Base-by-base conservation (phyloP, 37 sponge, comb jelly and placozoan genomes). In the Tethya wilhelma region DNA sequence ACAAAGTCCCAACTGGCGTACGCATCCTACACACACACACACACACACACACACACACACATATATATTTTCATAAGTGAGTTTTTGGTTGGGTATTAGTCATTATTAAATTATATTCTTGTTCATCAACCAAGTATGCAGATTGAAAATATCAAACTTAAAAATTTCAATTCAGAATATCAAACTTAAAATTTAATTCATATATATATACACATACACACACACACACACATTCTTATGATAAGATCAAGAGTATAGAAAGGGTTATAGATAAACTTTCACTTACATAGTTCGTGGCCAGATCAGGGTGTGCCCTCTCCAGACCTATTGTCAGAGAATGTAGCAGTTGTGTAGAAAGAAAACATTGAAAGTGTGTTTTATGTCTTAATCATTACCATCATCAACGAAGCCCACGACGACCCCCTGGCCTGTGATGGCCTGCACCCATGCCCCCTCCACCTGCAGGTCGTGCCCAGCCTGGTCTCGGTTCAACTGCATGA, bases 371-470 rank as follows among this genome's bases (percentile, higher is more conserved):
- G 14, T 49, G 53, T 19, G 9, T 19, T 49, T 49, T 9, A 19
- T 9, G 14, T 49, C 9, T 20, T 45, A 55, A 34, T 22, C 56
- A 55, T 55, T 42, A 87, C 93, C 96, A 74, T 96, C 96, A 56
- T 96, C 96, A 19, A 96, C 74, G 22, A 96, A 85, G 49, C 86
- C 59, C 20, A 93, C 86, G 7, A 96, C 93, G 41, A 90, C 84
- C 23, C 89, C 91, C 31, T 64, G 64, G 1, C 97, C 97, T 26
- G 83, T 87, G 28, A 82, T 60, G 9, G 89, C 93, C 76, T 83
- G 87, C 30, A 64, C 69, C 97, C 97, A 96, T 12, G 81, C 97
- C 34, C 82, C 79, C 69, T 86, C 69, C 23, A 87, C 89, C 31
- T 92, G 87, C 62, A 94, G 84, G 59, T 92, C 82, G 4, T 26